Evolutionary conservation across 2,888 invertebrate species (phyloP).

Genomic region (Ypsolopha scabrella): DNA sequence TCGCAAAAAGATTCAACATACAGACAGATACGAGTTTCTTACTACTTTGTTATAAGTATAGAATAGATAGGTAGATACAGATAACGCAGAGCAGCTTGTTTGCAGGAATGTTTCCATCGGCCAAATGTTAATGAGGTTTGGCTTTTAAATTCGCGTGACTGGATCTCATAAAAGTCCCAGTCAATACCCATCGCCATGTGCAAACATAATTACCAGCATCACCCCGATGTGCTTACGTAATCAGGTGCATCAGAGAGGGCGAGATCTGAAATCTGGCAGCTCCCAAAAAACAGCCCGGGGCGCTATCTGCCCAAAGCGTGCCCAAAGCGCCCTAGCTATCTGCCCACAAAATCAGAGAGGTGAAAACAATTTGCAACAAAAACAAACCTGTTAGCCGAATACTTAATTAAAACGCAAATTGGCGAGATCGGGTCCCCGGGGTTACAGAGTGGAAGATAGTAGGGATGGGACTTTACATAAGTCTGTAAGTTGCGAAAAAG

Average conservation of each 20-base stretch:
- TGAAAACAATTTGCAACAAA: constrained; percentile 58
- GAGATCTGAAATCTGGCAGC: not conserved
- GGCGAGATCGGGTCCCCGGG: constrained; percentile 32
- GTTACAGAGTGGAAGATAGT: constrained; percentile 1
- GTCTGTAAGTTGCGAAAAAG: not conserved
- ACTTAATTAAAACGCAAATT: constrained; percentile 66
- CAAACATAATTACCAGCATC: too few relatives aligned
- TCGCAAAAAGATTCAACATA: too few relatives aligned
- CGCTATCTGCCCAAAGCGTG: not conserved
- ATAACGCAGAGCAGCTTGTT: too few relatives aligned
- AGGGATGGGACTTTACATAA: constrained; percentile 18
- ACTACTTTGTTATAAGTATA: too few relatives aligned
- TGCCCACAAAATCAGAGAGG: constrained; percentile 15
- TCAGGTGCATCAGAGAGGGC: not conserved
- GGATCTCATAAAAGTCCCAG: too few relatives aligned
- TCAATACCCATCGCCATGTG: too few relatives aligned
- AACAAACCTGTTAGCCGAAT: constrained; percentile 50
- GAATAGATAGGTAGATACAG: too few relatives aligned
- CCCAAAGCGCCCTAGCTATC: constrained; percentile 7
- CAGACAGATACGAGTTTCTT: too few relatives aligned
- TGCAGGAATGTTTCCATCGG: too few relatives aligned
- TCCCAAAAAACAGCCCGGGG: not conserved
- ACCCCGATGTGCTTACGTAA: not conserved
- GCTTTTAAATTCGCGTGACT: too few relatives aligned
- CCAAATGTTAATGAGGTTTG: too few relatives aligned